A percentile compares a stretch with the other conserved stretches of the same genome.
Conservation (phyloP, 2,113 vertebrate species). For the Cochlearius cochlearius region DNA sequence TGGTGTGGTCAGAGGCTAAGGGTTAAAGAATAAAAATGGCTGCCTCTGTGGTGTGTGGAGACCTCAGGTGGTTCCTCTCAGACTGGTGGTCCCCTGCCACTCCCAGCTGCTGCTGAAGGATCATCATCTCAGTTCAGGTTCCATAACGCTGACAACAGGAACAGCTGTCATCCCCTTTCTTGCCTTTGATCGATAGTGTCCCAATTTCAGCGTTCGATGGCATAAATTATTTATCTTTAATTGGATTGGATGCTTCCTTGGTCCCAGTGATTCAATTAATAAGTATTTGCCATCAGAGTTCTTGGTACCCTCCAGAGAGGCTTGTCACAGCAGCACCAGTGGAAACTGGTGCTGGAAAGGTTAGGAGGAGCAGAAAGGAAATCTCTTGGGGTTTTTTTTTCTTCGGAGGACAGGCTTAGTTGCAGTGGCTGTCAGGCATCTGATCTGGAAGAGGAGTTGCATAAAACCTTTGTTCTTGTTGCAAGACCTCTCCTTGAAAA, state of each 20-base stretch:
- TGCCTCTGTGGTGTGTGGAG: background rate
- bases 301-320: background rate
- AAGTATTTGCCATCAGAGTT: constrained; percentile 5
- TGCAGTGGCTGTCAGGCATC: background rate
- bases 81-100: background rate
- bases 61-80: background rate
- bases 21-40: background rate
- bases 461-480: background rate
- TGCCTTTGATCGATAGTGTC: background rate
- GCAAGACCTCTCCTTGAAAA: background rate
- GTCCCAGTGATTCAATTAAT: constrained; percentile 55
- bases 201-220: background rate
- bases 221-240: constrained; percentile 59
- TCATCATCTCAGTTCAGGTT: constrained; percentile 10
- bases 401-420: background rate
- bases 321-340: background rate
- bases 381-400: background rate
- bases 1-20: background rate
- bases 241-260: background rate
- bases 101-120: background rate
- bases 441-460: background rate
- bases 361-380: background rate
- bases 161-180: background rate
- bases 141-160: background rate
- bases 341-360: background rate